A percentile compares a stretch with the other conserved stretches of the same genome.
These are phyloP conservation scores for Cyprinodon diabolis DNA, from an alignment of 2,797 vertebrate species.

Conservation along the genomic window DNA sequence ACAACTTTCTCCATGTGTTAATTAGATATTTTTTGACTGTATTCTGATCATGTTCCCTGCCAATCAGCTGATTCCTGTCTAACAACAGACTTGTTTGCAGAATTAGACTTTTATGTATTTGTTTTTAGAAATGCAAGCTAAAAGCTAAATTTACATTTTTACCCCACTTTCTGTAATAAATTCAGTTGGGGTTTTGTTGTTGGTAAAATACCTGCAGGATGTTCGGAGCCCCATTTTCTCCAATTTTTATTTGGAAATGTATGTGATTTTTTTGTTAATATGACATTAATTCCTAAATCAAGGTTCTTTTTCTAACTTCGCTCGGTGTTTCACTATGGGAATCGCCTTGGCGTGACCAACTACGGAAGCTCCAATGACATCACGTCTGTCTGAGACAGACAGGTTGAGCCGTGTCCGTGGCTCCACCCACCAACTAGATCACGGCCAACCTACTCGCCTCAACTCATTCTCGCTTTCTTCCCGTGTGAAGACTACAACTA, in stretches of 20 bases:
- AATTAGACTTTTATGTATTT: background rate
- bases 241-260: background rate
- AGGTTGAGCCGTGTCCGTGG: no score
- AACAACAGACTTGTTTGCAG: background rate
- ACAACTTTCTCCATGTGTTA: background rate
- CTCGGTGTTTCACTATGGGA: no score
- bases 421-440: no score
- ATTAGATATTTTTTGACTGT: background rate
- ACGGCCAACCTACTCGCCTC: no score
- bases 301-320: no score
- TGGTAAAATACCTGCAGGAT: background rate
- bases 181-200: background rate
- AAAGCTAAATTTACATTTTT: background rate
- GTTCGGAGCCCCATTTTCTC: background rate
- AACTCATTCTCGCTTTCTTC: no score
- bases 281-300: slow-evolving; percentile 1
- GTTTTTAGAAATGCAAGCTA: background rate
- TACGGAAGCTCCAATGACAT: no score
- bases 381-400: no score
- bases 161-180: background rate
- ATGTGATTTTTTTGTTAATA: background rate
- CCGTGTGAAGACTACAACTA: no score
- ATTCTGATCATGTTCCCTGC: no score
- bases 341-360: no score
- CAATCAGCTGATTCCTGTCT: no score